Evolutionary conservation across 2,888 invertebrate species (phyloP), one percentile per base, ranked within the genome.

Genomic region (Spodoptera exigua): DNA sequence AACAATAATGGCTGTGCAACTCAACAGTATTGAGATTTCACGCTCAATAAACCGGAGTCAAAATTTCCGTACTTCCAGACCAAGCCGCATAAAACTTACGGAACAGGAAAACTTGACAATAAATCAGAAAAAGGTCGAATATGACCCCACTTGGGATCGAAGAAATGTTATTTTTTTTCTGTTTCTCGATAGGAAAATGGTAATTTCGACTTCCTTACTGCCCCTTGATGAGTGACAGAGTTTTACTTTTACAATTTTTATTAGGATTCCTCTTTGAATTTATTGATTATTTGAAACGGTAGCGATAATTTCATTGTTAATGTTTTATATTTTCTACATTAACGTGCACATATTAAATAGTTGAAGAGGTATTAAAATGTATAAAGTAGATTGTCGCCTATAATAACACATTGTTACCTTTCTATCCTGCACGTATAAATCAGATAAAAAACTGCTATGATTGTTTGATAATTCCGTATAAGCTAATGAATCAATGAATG

Each of bases 91-190:
- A 90, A 89, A 90, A 90, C 85, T 90, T 88, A 80, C 80, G 78
- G 72, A 80, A 80, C 82, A 78, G 83, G 85, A 84, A 84, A 85
- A 85, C 80, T 86, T 84, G 81, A 78, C 84, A 75, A 90, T 92
- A 92, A 92, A 92, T 92, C 92, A 91, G 76, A 82, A 85, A 89
- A 89, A 89, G 89, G 90, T 87, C 88, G 88, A 87, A 88, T 85
- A 85, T 85, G 82, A 61, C 84, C 86, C 79, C 88, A 78, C 66
- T 67, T 47, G 74, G 86, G 84, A 84, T 77, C 80, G 72, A 78
- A 68, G 68, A 78, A 78, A 79, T 80, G 77, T 61, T 77, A 53
- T 74, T 78, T 27, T 80, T 80, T 72, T 61, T 58, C 46, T 59
- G 34, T 67, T 71, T 80, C 27, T 80, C 71, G 58, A 74, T 70